A percentile compares a stretch with the other conserved stretches of the same genome.
Evolutionary conservation across 2,888 invertebrate genomes (phyloP).

Genomic region (Itoplectis maculator): DNA sequence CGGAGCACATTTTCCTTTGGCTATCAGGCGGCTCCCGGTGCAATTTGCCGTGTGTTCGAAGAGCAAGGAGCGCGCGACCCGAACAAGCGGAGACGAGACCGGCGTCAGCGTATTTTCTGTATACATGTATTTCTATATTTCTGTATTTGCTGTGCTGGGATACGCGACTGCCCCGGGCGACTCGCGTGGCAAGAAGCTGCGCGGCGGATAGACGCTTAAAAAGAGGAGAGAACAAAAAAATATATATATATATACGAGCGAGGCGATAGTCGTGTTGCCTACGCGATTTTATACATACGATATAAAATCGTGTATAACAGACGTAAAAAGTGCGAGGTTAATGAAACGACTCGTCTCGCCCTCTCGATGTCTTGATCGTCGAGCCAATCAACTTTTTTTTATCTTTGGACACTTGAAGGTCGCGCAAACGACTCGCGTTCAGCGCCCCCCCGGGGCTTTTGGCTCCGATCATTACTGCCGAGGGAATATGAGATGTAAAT

Average conservation of each 20-base stretch:
- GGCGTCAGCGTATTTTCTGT: conserved; percentile 54
- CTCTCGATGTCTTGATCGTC: conserved; percentile 29
- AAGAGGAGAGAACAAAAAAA: neutral
- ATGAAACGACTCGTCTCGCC: conserved; percentile 31
- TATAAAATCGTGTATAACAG: conserved; percentile 2
- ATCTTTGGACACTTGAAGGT: conserved; percentile 1
- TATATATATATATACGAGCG: neutral
- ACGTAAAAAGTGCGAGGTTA: conserved; percentile 20
- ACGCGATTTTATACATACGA: conserved; percentile 22
- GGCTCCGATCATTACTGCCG: neutral
- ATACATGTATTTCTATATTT: no score
- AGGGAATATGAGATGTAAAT: neutral
- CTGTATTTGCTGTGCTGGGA: no score
- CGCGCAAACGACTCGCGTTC: neutral
- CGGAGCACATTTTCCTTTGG: conserved; percentile 69
- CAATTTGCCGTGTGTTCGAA: conserved; percentile 66
- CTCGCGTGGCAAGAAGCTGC: conserved; percentile 47
- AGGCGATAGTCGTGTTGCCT: conserved; percentile 25
- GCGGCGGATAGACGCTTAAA: conserved; percentile 18
- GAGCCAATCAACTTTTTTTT: conserved; percentile 15
- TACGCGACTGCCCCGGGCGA: conserved; percentile 52
- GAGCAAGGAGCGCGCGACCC: no score
- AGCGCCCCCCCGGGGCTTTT: neutral
- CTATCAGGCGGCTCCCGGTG: conserved; percentile 63
- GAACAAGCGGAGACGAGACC: conserved; percentile 49